Evolutionary conservation across 2,113 vertebrate genomes (phyloP).

Genomic region (Zingel zingel): DNA sequence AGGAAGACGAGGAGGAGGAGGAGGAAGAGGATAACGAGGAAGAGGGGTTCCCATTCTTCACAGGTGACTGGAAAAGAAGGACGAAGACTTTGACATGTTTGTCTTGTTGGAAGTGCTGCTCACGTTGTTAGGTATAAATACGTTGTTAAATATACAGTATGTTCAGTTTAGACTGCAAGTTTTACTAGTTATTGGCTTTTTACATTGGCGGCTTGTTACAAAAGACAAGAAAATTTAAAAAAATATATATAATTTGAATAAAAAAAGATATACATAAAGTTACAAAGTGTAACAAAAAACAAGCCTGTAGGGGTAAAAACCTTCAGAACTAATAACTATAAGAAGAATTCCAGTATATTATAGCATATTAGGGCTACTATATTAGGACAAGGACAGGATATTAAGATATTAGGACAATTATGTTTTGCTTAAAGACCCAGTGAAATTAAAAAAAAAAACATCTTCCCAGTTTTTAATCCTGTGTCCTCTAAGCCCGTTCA

Average conservation of each 20-base stretch:
- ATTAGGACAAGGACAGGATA: no score
- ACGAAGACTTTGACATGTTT: not conserved
- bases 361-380: no score
- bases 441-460: no score
- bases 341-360: not conserved
- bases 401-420: no score
- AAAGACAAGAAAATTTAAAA: not conserved
- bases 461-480: no score
- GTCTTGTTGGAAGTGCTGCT: not conserved
- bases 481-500: no score
- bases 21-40: conserved; percentile 84
- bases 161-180: not conserved
- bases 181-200: not conserved
- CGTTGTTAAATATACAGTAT: not conserved
- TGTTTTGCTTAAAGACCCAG: no score
- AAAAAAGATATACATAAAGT: no score
- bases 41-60: conserved; percentile 92
- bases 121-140: not conserved
- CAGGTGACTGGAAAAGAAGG: conserved; percentile 85
- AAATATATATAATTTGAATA: no score
- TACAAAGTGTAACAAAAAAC: no score
- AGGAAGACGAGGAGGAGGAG: conserved; percentile 78
- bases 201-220: not conserved
- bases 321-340: not conserved
- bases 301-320: not conserved